Percentiles rank a stretch among this genome's conserved stretches.
Conservation (phyloP, 2,888 invertebrate species). For the Phortica magna region DNA sequence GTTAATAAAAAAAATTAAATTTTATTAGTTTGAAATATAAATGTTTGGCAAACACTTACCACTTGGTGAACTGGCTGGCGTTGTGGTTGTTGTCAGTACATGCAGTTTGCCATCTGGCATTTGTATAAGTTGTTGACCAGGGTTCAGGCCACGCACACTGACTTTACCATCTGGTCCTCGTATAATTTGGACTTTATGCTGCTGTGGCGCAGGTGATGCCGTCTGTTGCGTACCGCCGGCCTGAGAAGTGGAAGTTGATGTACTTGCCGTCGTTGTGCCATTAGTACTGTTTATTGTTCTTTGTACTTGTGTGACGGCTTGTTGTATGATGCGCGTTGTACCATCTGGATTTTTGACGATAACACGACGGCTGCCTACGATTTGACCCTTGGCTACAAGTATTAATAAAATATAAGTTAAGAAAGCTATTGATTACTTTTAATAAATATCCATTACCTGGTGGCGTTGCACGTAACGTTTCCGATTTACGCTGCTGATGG, state of each 20-base stretch:
- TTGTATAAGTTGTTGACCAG: slow-evolving; percentile 95
- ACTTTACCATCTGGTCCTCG: slow-evolving; percentile 94
- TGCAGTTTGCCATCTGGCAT: slow-evolving; percentile 96
- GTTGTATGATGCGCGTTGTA: slow-evolving; percentile 83
- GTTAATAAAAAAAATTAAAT: not conserved
- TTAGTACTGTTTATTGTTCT: slow-evolving; percentile 71
- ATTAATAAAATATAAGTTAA: not conserved
- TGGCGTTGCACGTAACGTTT: slow-evolving; percentile 56
- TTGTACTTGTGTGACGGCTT: slow-evolving; percentile 79
- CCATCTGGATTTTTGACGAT: slow-evolving; percentile 81
- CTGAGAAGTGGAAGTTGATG: slow-evolving; percentile 81
- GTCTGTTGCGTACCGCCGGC: slow-evolving; percentile 60
- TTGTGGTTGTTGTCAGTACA: slow-evolving; percentile 80
- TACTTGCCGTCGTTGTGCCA: slow-evolving; percentile 81
- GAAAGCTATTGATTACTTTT: not conserved
- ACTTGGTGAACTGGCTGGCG: slow-evolving; percentile 53
- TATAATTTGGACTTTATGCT: slow-evolving; percentile 92
- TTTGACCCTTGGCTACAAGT: slow-evolving; percentile 63
- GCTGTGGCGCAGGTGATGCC: slow-evolving; percentile 81
- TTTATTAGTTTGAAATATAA: not conserved
- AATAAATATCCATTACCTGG: slow-evolving; percentile 50
- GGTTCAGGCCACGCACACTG: slow-evolving; percentile 92
- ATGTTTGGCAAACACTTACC: slow-evolving; percentile 49
- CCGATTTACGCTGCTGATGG: slow-evolving; percentile 89
- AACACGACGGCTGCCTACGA: slow-evolving; percentile 75